Evolutionary conservation across 2,113 vertebrate genomes (phyloP).

Genomic region (Siniperca knerii): DNA sequence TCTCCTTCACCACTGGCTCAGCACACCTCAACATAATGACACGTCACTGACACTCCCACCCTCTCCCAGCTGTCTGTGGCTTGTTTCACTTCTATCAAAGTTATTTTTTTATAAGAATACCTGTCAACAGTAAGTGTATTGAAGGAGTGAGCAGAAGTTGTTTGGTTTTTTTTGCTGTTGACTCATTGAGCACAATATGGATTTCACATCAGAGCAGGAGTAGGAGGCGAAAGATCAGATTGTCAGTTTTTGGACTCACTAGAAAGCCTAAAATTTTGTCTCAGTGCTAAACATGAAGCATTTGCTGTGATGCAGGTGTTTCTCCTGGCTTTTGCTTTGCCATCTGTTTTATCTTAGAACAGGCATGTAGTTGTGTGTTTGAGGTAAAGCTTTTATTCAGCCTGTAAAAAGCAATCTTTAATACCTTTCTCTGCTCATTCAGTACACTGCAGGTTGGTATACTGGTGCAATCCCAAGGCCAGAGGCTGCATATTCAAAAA

Average conservation of each 20-base stretch:
- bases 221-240: conserved; percentile 9
- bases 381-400: conserved; percentile 25
- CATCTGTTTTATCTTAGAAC: conserved; percentile 40
- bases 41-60: conserved; percentile 33
- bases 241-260: conserved; percentile 20
- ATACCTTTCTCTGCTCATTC: conserved; percentile 15
- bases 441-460: background rate
- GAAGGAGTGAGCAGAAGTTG: background rate
- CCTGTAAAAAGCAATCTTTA: conserved; percentile 25
- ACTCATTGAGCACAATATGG: conserved; percentile 1
- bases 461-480: background rate
- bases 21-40: conserved; percentile 20
- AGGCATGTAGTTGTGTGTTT: conserved; percentile 17
- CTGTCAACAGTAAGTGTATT: background rate
- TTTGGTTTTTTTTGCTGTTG: background rate
- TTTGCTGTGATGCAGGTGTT: conserved; percentile 32
- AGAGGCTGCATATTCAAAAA: background rate
- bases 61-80: conserved; percentile 5
- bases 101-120: conserved; percentile 19
- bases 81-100: conserved; percentile 3
- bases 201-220: conserved; percentile 44
- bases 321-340: conserved; percentile 27
- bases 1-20: conserved; percentile 35
- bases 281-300: conserved; percentile 9
- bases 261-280: conserved; percentile 29